These are phyloP conservation scores for Perognathus longimembris DNA, from an alignment of 2,113 vertebrate species.

Conservation along the genomic window DNA sequence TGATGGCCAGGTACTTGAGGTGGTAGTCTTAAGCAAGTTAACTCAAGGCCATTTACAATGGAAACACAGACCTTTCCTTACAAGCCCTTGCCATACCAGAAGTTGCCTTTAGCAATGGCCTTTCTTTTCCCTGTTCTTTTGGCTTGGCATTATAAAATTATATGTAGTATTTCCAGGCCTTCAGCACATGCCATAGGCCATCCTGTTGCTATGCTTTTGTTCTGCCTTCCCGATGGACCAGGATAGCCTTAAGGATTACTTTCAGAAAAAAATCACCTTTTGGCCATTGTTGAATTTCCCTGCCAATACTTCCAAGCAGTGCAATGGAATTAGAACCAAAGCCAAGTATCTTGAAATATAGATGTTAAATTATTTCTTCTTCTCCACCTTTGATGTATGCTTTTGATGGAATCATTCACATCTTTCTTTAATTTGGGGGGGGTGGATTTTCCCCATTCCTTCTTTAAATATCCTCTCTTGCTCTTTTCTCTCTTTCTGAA, in stretches of 20 bases:
- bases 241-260: neutral
- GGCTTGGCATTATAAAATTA: neutral
- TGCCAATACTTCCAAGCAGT: neutral
- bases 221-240: neutral
- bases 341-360: neutral
- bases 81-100: neutral
- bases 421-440: neutral
- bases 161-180: neutral
- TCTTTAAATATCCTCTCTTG: neutral
- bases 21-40: neutral
- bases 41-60: neutral
- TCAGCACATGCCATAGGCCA: neutral
- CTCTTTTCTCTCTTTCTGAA: neutral
- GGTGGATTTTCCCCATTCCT: neutral
- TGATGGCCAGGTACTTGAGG: neutral
- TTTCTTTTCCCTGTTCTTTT: neutral
- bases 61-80: neutral
- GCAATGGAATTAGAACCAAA: neutral
- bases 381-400: neutral
- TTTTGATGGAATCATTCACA: neutral
- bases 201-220: neutral
- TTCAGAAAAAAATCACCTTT: neutral
- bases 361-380: neutral
- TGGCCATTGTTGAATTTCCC: neutral
- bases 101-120: neutral